Evolutionary conservation across 2,113 vertebrate genomes (phyloP).

Genomic region (Lagopus leucura): DNA sequence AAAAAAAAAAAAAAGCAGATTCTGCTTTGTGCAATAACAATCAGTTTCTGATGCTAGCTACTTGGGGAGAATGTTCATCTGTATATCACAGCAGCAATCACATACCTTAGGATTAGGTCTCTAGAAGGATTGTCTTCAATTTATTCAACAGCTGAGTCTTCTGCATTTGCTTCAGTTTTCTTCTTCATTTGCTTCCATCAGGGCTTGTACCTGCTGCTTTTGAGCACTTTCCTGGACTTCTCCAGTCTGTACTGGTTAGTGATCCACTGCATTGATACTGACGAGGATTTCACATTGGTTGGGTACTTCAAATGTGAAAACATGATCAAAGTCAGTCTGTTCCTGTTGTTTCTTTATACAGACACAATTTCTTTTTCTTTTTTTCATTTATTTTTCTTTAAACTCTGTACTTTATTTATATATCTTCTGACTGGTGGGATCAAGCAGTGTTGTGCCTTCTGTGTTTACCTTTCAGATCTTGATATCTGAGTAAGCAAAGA

Average conservation of each 20-base stretch:
- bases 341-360: not conserved
- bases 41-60: accelerated
- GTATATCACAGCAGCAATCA: not conserved
- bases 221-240: not conserved
- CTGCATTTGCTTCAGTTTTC: not conserved
- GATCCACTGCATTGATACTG: accelerated
- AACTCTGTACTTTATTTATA: not conserved
- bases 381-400: no score
- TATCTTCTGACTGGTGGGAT: not conserved
- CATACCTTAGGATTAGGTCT: not conserved
- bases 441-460: not conserved
- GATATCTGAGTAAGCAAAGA: not conserved
- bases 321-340: not conserved
- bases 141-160: not conserved
- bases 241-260: not conserved
- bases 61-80: accelerated
- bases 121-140: not conserved
- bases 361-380: no score
- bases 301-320: not conserved
- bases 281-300: not conserved
- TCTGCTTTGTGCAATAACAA: not conserved
- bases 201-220: not conserved
- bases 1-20: not conserved
- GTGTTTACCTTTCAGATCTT: not conserved
- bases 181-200: not conserved